phyloP scores from a whole-genome alignment of 2,113 vertebrate species.

The Sprattus sprattus region DNA sequence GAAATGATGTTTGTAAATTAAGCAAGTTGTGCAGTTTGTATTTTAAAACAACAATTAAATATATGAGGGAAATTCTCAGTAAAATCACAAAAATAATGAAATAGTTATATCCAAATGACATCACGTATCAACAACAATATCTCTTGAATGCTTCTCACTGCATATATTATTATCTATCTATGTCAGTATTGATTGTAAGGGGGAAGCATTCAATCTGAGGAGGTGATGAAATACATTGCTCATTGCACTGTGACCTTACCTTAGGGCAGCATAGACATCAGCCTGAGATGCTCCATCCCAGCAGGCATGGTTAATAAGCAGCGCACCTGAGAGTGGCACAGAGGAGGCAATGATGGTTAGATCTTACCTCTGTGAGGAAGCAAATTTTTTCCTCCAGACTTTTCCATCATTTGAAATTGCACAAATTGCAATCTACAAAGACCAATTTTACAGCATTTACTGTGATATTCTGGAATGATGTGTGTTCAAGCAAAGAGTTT shows the following conservation, averaged over 20 bases:
- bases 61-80: too few species aligned
- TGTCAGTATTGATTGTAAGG: too few species aligned
- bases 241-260: conserved; percentile 52
- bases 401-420: neutral
- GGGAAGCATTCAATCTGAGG: neutral
- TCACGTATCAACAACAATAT: too few species aligned
- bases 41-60: too few species aligned
- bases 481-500: neutral
- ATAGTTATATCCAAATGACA: too few species aligned
- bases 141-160: too few species aligned
- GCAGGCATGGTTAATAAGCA: conserved; percentile 74
- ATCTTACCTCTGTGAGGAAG: too few species aligned
- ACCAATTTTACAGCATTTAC: neutral
- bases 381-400: neutral
- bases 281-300: conserved; percentile 62
- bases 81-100: too few species aligned
- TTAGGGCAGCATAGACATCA: conserved; percentile 65
- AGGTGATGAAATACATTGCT: neutral
- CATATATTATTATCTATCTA: too few species aligned
- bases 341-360: neutral
- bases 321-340: conserved; percentile 66
- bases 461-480: neutral
- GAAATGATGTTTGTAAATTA: too few species aligned
- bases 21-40: too few species aligned
- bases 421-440: neutral